Conservation (phyloP, 2,113 vertebrate genomes). For the Neopipo cinnamomea region DNA sequence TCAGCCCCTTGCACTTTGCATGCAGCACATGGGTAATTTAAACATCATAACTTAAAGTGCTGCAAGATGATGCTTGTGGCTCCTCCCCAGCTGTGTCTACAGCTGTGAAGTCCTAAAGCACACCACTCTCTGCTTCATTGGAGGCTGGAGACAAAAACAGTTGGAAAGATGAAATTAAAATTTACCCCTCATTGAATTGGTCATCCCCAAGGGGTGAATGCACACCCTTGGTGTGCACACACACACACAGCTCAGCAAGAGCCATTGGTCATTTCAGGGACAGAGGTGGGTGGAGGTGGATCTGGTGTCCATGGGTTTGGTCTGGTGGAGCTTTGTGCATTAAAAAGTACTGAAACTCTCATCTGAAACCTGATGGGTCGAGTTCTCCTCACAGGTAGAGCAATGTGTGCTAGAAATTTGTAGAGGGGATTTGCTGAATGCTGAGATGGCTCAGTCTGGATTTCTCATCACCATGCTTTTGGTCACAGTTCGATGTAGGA, state of each 20-base stretch:
- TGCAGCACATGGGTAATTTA: neutral
- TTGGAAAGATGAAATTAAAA: neutral
- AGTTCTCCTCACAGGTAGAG: neutral
- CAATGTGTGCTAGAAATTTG: neutral
- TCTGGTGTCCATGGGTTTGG: neutral
- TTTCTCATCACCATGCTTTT: neutral
- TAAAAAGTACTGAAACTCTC: neutral
- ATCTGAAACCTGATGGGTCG: fast-evolving
- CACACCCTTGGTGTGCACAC: too few relatives aligned
- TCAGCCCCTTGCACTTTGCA: neutral
- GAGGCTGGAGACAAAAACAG: neutral
- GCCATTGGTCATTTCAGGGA: neutral
- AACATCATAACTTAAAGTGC: neutral
- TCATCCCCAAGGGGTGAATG: neutral
- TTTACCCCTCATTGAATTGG: neutral
- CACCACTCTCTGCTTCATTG: neutral
- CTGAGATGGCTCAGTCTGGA: neutral
- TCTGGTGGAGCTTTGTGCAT: neutral
- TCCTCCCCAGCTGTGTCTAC: neutral
- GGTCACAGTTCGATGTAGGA: neutral
- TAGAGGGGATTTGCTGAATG: neutral
- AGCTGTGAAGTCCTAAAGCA: neutral
- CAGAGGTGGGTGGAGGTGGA: neutral
- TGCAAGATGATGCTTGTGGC: neutral
- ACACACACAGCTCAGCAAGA: neutral